Evolutionary conservation across 2,113 vertebrate species (phyloP).

Genomic region (Nothocercus nigrocapillus): DNA sequence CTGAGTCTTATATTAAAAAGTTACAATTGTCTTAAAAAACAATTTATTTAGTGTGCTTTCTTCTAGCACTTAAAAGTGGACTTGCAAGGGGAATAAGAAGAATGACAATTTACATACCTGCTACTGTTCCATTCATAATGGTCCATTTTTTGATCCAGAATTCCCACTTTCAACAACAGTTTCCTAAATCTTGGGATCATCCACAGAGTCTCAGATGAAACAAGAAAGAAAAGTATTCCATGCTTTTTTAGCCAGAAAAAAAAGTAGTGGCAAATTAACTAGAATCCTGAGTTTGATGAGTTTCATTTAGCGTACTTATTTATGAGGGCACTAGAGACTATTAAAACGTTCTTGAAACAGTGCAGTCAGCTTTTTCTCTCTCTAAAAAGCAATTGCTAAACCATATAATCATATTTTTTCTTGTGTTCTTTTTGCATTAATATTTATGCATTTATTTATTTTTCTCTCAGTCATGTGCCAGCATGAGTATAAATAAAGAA

Average conservation of each 20-base stretch:
- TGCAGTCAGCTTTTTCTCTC: background rate
- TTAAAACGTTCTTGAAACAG: background rate
- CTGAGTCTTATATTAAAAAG: background rate
- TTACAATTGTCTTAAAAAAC: background rate
- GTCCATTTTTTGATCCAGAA: background rate
- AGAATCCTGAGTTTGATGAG: fast-evolving
- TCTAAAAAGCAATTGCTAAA: background rate
- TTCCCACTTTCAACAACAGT: background rate
- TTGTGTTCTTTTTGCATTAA: background rate
- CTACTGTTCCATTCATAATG: background rate
- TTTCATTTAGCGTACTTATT: background rate
- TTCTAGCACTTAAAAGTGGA: background rate
- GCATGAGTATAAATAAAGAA: background rate
- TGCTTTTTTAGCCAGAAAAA: background rate
- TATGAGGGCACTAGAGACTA: background rate
- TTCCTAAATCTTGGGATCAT: background rate
- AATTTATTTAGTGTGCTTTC: background rate
- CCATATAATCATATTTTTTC: background rate
- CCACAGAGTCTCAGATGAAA: background rate
- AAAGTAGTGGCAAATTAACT: background rate
- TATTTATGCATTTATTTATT: background rate
- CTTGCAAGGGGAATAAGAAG: background rate
- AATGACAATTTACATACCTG: background rate
- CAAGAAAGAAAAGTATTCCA: background rate
- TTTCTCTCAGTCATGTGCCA: background rate